Conservation (phyloP, 1,140 invertebrate species). For the Drosophila burlai region DNA sequence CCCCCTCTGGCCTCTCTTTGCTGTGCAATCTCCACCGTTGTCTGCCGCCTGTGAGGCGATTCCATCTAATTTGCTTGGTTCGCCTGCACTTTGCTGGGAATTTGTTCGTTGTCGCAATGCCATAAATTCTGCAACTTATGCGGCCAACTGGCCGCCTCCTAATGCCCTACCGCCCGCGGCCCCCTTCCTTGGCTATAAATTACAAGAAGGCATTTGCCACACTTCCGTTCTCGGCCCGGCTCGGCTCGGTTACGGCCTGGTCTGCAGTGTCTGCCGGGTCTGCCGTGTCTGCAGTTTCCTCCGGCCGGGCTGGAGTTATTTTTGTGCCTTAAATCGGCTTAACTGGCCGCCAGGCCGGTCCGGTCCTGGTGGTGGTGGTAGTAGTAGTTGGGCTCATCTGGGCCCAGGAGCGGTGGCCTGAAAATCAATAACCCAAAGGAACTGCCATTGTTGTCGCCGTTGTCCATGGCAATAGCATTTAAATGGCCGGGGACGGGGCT, state of each 20-base stretch:
- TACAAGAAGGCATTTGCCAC: conserved; percentile 79
- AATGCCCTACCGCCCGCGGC: not conserved
- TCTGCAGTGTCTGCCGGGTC: conserved; percentile 50
- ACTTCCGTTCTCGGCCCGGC: conserved; percentile 53
- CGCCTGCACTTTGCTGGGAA: conserved; percentile 55
- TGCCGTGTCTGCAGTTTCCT: conserved; percentile 52
- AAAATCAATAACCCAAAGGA: conserved; percentile 67
- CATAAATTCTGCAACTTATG: conserved; percentile 80
- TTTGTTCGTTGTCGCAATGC: conserved; percentile 70
- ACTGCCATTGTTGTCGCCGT: conserved; percentile 60
- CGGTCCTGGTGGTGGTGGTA: not conserved
- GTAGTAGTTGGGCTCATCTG: conserved; percentile 50
- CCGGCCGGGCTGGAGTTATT: conserved; percentile 59
- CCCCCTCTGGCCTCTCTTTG: not conserved
- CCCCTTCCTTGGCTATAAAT: conserved; percentile 62
- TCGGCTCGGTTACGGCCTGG: conserved; percentile 27
- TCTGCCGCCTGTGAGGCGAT: conserved; percentile 20
- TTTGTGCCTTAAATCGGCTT: conserved; percentile 78
- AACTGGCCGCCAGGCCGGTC: conserved; percentile 20
- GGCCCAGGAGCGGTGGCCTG: not conserved
- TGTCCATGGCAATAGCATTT: conserved; percentile 75
- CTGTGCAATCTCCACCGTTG: conserved; percentile 12
- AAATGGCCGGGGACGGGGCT: conserved; percentile 52
- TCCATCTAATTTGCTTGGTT: conserved; percentile 61
- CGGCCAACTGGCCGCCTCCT: conserved; percentile 56